These are phyloP conservation scores for Spermophilus dauricus DNA, from an alignment of 2,113 vertebrate species.

Conservation along the genomic window DNA sequence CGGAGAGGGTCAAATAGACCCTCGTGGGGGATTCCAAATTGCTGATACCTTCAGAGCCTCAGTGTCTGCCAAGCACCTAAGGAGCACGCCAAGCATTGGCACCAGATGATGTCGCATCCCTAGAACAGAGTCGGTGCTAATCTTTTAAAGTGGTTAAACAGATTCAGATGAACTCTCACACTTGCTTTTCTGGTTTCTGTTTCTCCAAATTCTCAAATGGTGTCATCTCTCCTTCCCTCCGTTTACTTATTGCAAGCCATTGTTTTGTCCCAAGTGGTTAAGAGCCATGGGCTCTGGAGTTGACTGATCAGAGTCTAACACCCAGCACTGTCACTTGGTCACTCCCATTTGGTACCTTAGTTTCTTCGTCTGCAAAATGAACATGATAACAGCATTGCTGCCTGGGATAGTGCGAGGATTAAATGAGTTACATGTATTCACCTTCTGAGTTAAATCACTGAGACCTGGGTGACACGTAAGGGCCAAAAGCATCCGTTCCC, in stretches of 20 bases:
- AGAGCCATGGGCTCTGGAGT: background rate
- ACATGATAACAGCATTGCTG: background rate
- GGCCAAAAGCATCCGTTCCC: background rate
- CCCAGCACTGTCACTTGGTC: background rate
- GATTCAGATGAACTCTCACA: background rate
- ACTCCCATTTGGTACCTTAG: background rate
- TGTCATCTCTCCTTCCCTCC: background rate
- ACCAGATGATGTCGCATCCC: background rate
- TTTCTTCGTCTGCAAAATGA: background rate
- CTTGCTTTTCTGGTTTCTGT: background rate
- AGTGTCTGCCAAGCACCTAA: background rate
- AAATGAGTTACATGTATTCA: background rate
- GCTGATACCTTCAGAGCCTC: no score
- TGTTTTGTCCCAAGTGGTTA: background rate
- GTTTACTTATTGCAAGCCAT: background rate
- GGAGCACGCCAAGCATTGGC: no score
- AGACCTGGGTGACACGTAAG: background rate
- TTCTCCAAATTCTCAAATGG: background rate
- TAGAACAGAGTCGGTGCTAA: background rate
- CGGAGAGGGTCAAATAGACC: background rate
- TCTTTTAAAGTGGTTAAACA: background rate
- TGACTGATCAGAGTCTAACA: background rate
- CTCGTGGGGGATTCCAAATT: background rate
- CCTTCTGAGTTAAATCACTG: background rate
- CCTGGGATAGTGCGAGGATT: background rate